These are phyloP conservation scores for Spisula solida DNA, from an alignment of 2,888 invertebrate genomes.

Conservation along the genomic window DNA sequence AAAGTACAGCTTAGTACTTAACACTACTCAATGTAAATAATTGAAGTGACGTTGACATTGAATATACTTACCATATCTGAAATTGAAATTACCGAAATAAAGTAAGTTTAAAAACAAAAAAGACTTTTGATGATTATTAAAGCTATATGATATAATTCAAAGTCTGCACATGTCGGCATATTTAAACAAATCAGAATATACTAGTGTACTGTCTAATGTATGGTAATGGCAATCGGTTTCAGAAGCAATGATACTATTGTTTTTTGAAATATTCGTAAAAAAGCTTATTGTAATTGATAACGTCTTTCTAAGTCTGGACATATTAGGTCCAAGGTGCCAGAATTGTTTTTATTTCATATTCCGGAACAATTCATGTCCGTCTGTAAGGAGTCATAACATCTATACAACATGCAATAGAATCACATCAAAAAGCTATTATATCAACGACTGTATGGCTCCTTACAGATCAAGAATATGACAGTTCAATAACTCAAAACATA, in stretches of 20 bases:
- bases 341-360: slow-evolving; percentile 1
- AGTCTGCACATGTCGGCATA: neutral
- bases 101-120: too few relatives aligned
- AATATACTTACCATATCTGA: neutral
- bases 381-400: slow-evolving; percentile 21
- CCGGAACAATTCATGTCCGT: neutral
- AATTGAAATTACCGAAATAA: neutral
- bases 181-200: neutral
- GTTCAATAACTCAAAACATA: slow-evolving; percentile 21
- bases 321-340: neutral
- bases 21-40: too few relatives aligned
- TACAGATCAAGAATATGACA: slow-evolving; percentile 35
- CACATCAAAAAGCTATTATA: slow-evolving; percentile 52
- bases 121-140: too few relatives aligned
- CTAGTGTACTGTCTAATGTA: neutral
- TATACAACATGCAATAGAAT: slow-evolving; percentile 41
- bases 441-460: slow-evolving; percentile 49
- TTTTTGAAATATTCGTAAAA: neutral
- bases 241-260: neutral
- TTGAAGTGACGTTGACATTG: too few relatives aligned
- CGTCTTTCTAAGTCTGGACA: neutral
- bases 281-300: neutral
- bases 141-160: neutral
- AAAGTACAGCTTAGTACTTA: too few relatives aligned
- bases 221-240: neutral